These are phyloP conservation scores for Tamandua tetradactyla DNA, from an alignment of 2,797 vertebrate genomes.

Conservation along the genomic window DNA sequence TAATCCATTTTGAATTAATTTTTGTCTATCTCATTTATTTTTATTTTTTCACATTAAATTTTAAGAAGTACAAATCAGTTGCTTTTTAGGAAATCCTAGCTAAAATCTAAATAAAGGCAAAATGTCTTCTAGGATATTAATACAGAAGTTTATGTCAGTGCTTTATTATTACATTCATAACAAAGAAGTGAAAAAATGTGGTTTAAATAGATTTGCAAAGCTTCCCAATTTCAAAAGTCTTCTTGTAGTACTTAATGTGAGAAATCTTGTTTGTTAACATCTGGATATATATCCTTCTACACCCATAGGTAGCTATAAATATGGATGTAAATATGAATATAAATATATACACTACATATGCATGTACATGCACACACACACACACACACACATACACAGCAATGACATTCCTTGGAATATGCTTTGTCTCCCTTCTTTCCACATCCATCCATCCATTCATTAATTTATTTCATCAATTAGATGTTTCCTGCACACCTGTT, in stretches of 20 bases:
- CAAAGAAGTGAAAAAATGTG: neutral
- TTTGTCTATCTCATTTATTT: too few species aligned
- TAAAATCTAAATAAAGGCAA: slow-evolving; percentile 40
- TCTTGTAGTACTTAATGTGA: neutral
- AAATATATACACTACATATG: neutral
- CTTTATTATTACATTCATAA: slow-evolving; percentile 21
- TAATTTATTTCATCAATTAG: neutral
- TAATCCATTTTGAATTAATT: too few species aligned
- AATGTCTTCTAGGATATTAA: slow-evolving; percentile 49
- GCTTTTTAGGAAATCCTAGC: slow-evolving; percentile 9
- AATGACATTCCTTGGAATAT: neutral
- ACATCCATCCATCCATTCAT: neutral
- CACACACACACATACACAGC: neutral
- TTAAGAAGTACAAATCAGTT: neutral
- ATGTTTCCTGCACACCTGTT: neutral
- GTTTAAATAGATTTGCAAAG: slow-evolving; percentile 9
- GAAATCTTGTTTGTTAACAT: slow-evolving; percentile 4
- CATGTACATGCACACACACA: neutral
- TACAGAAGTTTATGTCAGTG: neutral
- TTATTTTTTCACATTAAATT: neutral
- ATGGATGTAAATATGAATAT: neutral
- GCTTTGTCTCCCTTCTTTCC: neutral
- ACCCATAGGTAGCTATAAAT: neutral
- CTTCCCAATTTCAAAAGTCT: neutral
- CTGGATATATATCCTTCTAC: neutral